These are phyloP conservation scores for Plodia interpunctella DNA, from an alignment of 1,140 invertebrate species.

Conservation along the genomic window DNA sequence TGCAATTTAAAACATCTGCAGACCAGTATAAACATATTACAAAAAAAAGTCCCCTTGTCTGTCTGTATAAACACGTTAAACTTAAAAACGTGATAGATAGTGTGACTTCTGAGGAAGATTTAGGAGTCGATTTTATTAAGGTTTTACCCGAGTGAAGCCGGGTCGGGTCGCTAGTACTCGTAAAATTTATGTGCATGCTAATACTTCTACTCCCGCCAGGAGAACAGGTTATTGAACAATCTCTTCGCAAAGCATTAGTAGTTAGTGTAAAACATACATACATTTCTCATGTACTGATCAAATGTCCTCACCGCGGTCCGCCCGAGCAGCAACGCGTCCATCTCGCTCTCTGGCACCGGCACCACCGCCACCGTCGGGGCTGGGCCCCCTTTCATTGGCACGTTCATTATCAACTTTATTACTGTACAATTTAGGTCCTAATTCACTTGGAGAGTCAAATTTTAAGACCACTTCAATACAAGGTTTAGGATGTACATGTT, in stretches of 20 bases:
- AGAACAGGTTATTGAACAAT: background rate
- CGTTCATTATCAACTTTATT: constrained; percentile 51
- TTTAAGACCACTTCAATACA: background rate
- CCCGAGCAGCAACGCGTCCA: constrained; percentile 85
- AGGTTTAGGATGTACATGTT: background rate
- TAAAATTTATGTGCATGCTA: no score
- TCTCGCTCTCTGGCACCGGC: constrained; percentile 81
- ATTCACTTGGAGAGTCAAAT: background rate
- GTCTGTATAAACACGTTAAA: no score
- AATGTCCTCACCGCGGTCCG: constrained; percentile 84
- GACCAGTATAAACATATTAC: no score
- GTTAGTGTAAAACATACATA: constrained; percentile 58
- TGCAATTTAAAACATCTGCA: no score
- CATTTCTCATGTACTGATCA: constrained; percentile 76
- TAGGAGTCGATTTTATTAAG: no score
- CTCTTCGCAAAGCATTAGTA: constrained; percentile 10
- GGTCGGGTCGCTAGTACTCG: no score
- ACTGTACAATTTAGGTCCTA: constrained; percentile 12
- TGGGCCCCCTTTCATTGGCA: constrained; percentile 54
- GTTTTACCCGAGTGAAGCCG: no score
- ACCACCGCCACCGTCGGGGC: constrained; percentile 76
- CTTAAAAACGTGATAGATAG: no score
- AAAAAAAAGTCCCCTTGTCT: no score
- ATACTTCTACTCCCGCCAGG: no score
- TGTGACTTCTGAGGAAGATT: no score